phyloP scores from a whole-genome alignment of 2,888 invertebrate genomes.

The Cryptocephalus primarius region DNA sequence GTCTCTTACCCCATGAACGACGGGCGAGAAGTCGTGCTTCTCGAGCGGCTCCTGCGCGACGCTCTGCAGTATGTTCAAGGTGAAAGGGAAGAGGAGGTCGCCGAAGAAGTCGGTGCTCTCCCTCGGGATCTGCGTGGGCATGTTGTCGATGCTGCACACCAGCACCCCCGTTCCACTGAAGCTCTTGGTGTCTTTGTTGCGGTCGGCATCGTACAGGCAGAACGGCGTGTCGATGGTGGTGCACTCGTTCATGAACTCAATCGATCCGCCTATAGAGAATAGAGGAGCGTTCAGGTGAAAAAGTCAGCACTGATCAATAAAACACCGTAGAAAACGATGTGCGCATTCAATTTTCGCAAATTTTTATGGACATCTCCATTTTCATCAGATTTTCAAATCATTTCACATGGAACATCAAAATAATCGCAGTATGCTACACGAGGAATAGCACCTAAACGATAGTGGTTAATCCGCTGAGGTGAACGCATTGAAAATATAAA shows the following conservation, averaged over 20 bases:
- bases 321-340: too few species aligned
- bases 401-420: too few species aligned
- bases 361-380: too few species aligned
- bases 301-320: too few species aligned
- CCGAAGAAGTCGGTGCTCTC: conserved; percentile 99
- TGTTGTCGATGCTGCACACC: conserved; percentile 99
- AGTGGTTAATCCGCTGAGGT: too few species aligned
- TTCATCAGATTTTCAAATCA: too few species aligned
- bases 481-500: too few species aligned
- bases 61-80: conserved; percentile 72
- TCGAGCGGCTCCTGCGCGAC: conserved; percentile 71
- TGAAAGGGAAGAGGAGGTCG: conserved; percentile 79
- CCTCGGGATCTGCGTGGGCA: conserved; percentile 97
- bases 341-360: too few species aligned
- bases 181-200: conserved; percentile 92
- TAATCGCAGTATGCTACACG: too few species aligned
- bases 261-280: conserved; percentile 47
- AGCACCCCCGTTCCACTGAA: conserved; percentile 95
- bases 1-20: conserved; percentile 52
- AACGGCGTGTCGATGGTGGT: conserved; percentile 99
- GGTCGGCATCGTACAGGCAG: conserved; percentile 97
- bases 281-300: too few species aligned
- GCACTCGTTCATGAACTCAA: conserved; percentile 99
- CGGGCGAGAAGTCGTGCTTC: conserved; percentile 62
- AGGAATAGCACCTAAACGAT: too few species aligned